Percentiles rank a stretch among this genome's conserved stretches.
phyloP scores from a whole-genome alignment of 2,888 invertebrate species.

The Heteromurus nitidus region DNA sequence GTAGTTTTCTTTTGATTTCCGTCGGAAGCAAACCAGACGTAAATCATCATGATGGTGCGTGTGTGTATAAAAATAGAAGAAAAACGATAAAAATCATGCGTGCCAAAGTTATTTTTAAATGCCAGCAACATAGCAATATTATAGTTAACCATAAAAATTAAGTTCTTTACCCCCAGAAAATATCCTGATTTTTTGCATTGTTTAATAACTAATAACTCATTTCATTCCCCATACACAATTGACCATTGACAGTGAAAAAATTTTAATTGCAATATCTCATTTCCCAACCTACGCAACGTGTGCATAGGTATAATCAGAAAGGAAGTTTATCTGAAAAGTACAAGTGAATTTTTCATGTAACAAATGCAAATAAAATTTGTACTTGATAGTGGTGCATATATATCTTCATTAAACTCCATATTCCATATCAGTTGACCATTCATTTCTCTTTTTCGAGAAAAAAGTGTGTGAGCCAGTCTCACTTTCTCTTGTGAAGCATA shows the following conservation, averaged over 20 bases:
- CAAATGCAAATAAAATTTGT: no score
- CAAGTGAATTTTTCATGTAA: no score
- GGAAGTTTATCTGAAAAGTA: no score
- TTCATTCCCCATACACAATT: background rate
- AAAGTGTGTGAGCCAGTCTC: slow-evolving; percentile 40
- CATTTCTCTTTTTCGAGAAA: slow-evolving; percentile 16
- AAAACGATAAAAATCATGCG: background rate
- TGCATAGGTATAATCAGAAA: no score
- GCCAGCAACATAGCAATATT: no score
- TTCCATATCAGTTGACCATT: background rate
- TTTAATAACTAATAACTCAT: background rate
- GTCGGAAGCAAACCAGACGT: slow-evolving; percentile 36
- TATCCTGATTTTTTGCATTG: no score
- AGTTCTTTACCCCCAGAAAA: no score
- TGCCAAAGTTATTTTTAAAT: no score
- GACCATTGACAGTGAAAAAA: background rate
- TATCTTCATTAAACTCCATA: no score
- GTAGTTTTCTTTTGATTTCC: slow-evolving; percentile 25
- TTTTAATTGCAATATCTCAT: background rate
- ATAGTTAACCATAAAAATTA: no score
- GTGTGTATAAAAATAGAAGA: background rate
- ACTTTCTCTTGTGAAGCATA: slow-evolving; percentile 40
- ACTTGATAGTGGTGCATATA: no score
- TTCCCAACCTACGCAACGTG: slow-evolving; percentile 14
- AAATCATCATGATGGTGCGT: background rate